Evolutionary conservation across 2,888 invertebrate genomes (phyloP), one percentile per base, ranked within the genome.

Genomic region (Drosophila sordidapex): DNA sequence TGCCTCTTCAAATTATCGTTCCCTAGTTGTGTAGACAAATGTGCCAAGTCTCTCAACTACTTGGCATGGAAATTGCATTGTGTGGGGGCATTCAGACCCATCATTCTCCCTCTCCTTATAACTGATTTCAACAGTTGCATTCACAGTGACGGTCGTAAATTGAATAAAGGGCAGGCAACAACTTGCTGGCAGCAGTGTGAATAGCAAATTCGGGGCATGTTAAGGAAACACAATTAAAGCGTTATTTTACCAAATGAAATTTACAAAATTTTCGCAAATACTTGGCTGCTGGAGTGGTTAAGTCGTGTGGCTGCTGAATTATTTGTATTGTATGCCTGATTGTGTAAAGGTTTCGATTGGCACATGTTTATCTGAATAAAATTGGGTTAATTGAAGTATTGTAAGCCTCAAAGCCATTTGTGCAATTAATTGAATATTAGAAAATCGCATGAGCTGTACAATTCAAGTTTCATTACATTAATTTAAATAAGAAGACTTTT

Each of bases 1-100:
- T 36, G 49, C 77, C 58, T 71, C 58, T 49, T 51, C 76, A 83
- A 88, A 90, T 87, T 86, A 88, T 85, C 82, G 86, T 79, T 86
- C 90, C 90, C 88, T 63, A 79, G 90, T 70, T 72, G 83, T 66
- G 52, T 48, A 71, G 85, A 82, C 80, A 76, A 78, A 72, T 83
- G 77, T 53, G 67, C 62, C 70, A 81, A 70, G 75, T 83, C 82
- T 82, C 81, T 54, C 40, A 81, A 71, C 83, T 74, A 70, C 67
- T 77, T 58, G 58, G 53, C 59, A 69, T 62, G 71, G 52, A 79
- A 77, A 76, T 68, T 79, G 70, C 54, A 49, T 60, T 56, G 49
- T 69, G 40, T 40, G 40, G 46, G 40, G 48, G 21, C 48, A 33
- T 15, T 35, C 36, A n/a, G 18, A 11, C 25, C 27, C 49, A n/a